phyloP scores from a whole-genome alignment of 2,797 vertebrate species.

The Trachurus trachurus region DNA sequence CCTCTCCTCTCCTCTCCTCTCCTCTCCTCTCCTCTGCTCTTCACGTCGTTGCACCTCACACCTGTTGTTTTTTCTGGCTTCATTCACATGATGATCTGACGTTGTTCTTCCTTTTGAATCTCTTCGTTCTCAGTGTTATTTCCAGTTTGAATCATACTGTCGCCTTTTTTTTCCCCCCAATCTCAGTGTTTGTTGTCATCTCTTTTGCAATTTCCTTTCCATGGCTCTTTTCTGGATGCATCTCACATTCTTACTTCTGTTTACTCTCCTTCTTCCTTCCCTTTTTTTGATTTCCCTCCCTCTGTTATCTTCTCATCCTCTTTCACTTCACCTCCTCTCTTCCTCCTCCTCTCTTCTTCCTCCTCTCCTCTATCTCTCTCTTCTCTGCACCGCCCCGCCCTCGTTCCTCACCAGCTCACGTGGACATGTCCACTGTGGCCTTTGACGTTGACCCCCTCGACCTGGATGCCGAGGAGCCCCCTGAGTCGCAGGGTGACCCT shows the following conservation, averaged over 20 bases:
- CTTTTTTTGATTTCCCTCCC: constrained; percentile 31
- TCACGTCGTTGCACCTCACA: no score
- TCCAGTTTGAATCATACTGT: constrained; percentile 48
- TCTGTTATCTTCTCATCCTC: constrained; percentile 38
- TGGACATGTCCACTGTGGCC: constrained; percentile 80
- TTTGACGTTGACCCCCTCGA: constrained; percentile 87
- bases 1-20: no score
- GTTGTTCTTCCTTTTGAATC: constrained; percentile 32
- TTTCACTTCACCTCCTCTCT: constrained; percentile 34
- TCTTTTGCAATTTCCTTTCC: constrained; percentile 38
- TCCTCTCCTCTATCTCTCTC: no score
- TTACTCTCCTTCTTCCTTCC: constrained; percentile 18
- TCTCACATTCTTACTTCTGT: constrained; percentile 63
- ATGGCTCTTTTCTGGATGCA: constrained; percentile 49
- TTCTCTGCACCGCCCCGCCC: constrained; percentile 38
- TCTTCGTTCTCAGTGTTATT: constrained; percentile 44
- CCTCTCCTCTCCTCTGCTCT: no score
- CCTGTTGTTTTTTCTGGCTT: constrained; percentile 26
- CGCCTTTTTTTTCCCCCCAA: constrained; percentile 14
- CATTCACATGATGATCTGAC: constrained; percentile 26
- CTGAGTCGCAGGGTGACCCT: constrained; percentile 85
- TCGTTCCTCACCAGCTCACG: constrained; percentile 74
- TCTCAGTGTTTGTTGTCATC: constrained; percentile 36
- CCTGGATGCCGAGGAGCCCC: constrained; percentile 86
- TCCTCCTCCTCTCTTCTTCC: constrained; percentile 14